Base-by-base conservation (phyloP, 2,888 invertebrate genomes). In the Heterodera filipjevi region DNA sequence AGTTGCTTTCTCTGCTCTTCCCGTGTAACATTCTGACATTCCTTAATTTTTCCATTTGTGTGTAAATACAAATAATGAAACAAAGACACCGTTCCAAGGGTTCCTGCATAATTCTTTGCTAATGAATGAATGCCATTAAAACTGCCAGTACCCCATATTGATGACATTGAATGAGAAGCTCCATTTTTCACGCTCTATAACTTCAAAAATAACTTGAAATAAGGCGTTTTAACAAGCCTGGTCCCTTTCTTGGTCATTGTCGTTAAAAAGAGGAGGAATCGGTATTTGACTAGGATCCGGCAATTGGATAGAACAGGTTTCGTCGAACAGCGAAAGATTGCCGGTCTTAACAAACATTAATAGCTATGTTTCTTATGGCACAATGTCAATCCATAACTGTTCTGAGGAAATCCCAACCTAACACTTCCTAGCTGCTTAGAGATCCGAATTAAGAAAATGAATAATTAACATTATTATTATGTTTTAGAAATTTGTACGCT, bases 211-310 rank as follows among this genome's bases (percentile, higher is more conserved):
- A 39, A 8, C n/a, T n/a, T n/a, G n/a, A 2, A 5, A 71, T 33
- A 32, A 71, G 5, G 39, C 16, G 39, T 32, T 35, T 22, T 72
- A 32, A 44, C 32, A 33, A 22, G 32, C 35, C 59, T 30, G 32
- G 32, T 32, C 6, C 32, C 22, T 39, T 19, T 59, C 49, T 44
- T 72, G 44, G 8, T 46, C 64, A 27, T 2, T 59, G 16, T 46
- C 64, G 8, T 5, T n/a, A 59, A 59, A 59, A n/a, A 27, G 27
- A 8, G 10, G 59, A 22, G 86, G 85, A 49, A 85, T 80, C 0
- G 87, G 86, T 16, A 86, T 77, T 71, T 82, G 80, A 12, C 86
- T 84, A 19, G 86, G 83, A 78, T 84, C 84, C 0, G 86, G 86
- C 32, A 84, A 82, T 8, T 76, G 72, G 22, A 77, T 77, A 10